Base-by-base conservation (phyloP, 1,140 invertebrate species). In the Zaprionus capensis region DNA sequence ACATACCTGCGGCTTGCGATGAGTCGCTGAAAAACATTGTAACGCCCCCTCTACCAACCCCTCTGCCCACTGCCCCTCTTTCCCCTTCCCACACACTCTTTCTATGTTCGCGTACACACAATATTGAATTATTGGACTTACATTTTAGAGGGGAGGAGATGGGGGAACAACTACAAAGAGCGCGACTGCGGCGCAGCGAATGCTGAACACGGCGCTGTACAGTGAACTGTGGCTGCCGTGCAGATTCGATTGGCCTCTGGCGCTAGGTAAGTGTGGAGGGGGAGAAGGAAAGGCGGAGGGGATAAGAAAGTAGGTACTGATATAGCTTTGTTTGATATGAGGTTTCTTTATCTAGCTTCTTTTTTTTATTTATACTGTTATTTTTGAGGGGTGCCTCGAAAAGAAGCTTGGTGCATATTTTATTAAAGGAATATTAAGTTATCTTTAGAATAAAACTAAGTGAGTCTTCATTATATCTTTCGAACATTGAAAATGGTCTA, bases 1-100 rank as follows among this genome's bases (percentile, higher is more conserved):
- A 70, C 77, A 76, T 73, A 90, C 81, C 85, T 90, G 85, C 76
- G 85, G 85, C 85, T 85, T 78, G 80, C 62, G 68, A 90, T 90
- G 85, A 90, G 78, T 88, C 63, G 81, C 81, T 76, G 57, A 77
- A 85, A 90, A 68, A 41, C 46, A 65, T 64, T 64, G 59, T 56
- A 36, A 56, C 26, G 15, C 14, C 15, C 53, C 26, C 53, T n/a
- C 38, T 41, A 0, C 1, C 15, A n/a, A 2, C 14, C 38, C 5
- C 0, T 0, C 46, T 49, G 6, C 17, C 44, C 17, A 1, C 44
- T 4, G 0, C 15, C 44, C n/a, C n/a, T 46, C 6, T 24, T 24
- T 1, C 7, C 44, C 20, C 4, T 22, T 4, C 4, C n/a, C 41
- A 7, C 9, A 34, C 9, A 34, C 31, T 34, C 46, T 22, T 51